Evolutionary conservation across 2,888 invertebrate genomes (phyloP).

Genomic region (Yponomeuta cagnagella): DNA sequence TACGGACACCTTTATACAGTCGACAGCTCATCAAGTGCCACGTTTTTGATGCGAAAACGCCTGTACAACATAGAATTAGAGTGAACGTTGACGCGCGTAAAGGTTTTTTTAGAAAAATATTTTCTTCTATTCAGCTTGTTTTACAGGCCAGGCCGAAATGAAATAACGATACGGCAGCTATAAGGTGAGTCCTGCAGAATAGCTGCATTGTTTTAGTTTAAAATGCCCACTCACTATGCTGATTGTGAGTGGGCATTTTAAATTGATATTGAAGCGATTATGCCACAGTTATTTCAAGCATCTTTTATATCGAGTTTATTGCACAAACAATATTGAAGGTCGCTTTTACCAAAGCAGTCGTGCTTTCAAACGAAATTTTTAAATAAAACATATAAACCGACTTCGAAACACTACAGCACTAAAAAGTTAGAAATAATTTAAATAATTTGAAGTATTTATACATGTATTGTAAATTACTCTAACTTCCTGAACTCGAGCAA

Average conservation of each 20-base stretch:
- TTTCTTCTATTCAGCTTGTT: background rate
- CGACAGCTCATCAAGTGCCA: too few species aligned
- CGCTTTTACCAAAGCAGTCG: constrained; percentile 33
- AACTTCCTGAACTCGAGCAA: constrained; percentile 22
- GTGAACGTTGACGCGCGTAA: background rate
- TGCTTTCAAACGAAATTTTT: background rate
- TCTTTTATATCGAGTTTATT: background rate
- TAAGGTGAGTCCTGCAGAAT: constrained; percentile 30
- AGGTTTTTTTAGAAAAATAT: background rate
- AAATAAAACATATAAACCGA: too few species aligned
- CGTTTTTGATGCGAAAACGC: too few species aligned
- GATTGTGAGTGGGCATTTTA: constrained; percentile 1
- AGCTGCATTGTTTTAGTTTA: constrained; percentile 32
- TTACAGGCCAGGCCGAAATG: constrained; percentile 22
- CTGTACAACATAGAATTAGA: too few species aligned
- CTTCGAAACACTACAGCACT: too few species aligned
- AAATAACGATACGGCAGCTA: constrained; percentile 30
- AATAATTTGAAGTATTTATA: too few species aligned
- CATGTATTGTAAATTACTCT: constrained; percentile 24
- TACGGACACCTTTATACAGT: too few species aligned
- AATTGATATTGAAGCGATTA: constrained; percentile 15
- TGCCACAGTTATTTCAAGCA: background rate
- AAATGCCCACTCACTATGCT: constrained; percentile 26
- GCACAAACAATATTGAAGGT: constrained; percentile 28
- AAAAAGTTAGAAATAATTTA: too few species aligned